Evolutionary conservation across 2,888 invertebrate species (phyloP), one percentile per base, ranked within the genome.

Genomic region (Fragum fragum): DNA sequence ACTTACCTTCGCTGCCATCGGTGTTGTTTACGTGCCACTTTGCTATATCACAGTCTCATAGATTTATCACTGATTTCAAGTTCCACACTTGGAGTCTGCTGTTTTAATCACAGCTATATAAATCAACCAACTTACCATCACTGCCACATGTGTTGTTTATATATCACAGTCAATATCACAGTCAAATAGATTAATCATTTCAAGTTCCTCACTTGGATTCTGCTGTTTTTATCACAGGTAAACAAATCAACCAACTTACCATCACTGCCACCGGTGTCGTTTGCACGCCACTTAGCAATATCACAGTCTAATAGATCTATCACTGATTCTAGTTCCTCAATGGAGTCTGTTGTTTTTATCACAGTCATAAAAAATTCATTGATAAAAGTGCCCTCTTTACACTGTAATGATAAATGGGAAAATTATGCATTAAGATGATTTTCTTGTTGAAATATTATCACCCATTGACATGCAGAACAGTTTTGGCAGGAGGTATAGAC

Each of bases 131-230:
- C 71, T 63, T 86, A 95, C 95, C 95, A 95, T 97, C 97, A 89
- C 97, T 97, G 0, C 97, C 97, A 0, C 97, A 97, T 28, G 97
- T 97, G 95, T 98, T 98, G 92, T 96, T 96, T 7, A 98, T 98
- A 93, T 98, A 96, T 91, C 95, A 95, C 73, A 91, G 36, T 94
- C 96, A 94, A 98, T 97, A 95, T 98, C 98, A 91, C 97, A 97
- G 89, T 96, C 96, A 26, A 98, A 96, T 85, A 97, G 95, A 90
- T 97, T 97, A 91, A 96, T 96, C 21, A 94, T 97, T 88, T 96
- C 96, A 87, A 99, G 95, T 94, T 99, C 98, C 79, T 97, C 97
- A n/a, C n/a, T n/a, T n/a, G n/a, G n/a, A n/a, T n/a, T n/a, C n/a
- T n/a, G n/a, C n/a, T n/a, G n/a, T n/a, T n/a, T n/a, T n/a, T n/a